Evolutionary conservation across 1,140 invertebrate genomes (phyloP), one percentile per base, ranked within the genome.

Genomic region (Drosophila watanabei): DNA sequence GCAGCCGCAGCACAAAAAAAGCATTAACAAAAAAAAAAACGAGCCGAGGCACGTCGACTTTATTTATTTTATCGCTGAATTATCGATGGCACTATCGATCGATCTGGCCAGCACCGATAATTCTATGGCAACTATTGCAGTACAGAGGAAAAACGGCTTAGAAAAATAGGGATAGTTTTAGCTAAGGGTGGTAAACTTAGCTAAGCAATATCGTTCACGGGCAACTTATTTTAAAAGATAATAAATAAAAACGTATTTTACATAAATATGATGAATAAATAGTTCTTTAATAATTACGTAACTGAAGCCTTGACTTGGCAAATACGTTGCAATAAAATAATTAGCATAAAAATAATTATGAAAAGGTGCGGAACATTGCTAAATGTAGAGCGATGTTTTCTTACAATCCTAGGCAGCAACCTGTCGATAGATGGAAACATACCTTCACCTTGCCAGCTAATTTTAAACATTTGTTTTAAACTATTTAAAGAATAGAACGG

Each of bases 61-160:
- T 84, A 84, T 83, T 82, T 82, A 82, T 82, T 83, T 83, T 83
- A 79, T 76, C 80, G 76, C 80, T 82, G 35, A 16, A 61, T 11
- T 33, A 56, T 62, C 46, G 60, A 45, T 60, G 37, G 14, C 9
- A 20, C 46, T 57, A 77, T 72, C 66, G 65, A 75, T 58, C 56
- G 13, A 20, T 32, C 37, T 35, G 24, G 24, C 18, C 2, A 5
- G 7, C 30, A 54, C 35, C 33, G 52, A 56, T 37, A 16, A 16
- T 32, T 9, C 1, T 5, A 2, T 9, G 0, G 24, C 24, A 54
- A 35, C 7, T 37, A 56, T 37, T 18, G 7, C 30, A 33, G 13
- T 13, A 13, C 10, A 8, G 1, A 11, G 6, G 3, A 9, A 8
- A 54, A 20, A 1, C 24, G n/a, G 11, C 7, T 33, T 33, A 1